Percentiles rank a stretch among this genome's conserved stretches.
Conservation (phyloP, 2,113 vertebrate genomes). For the Gulo gulo region DNA sequence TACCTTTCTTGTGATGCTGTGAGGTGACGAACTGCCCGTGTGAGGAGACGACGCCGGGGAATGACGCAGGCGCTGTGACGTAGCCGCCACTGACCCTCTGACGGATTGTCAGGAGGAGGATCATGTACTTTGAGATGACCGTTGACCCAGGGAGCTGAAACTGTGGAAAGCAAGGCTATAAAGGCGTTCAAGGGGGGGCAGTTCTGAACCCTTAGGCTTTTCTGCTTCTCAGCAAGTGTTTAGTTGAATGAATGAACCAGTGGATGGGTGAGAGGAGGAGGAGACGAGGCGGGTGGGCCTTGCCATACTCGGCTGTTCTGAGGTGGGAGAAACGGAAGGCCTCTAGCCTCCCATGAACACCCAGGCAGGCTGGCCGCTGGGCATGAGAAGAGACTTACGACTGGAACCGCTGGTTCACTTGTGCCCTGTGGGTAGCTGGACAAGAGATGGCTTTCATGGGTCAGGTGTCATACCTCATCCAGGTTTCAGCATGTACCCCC, state of each 20-base stretch:
- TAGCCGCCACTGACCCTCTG: neutral
- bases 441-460: neutral
- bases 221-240: neutral
- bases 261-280: neutral
- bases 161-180: neutral
- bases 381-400: neutral
- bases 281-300: fast-evolving
- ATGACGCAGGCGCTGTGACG: neutral
- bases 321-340: neutral
- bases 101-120: neutral
- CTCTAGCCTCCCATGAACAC: neutral
- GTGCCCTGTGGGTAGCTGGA: too few relatives aligned
- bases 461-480: too few relatives aligned
- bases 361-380: neutral
- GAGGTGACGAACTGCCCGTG: fast-evolving
- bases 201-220: neutral
- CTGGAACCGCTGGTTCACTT: fast-evolving
- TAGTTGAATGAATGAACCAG: neutral
- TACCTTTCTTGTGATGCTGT: neutral
- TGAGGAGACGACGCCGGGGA: neutral
- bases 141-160: neutral
- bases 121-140: neutral
- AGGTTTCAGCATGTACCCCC: neutral
- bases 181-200: neutral
- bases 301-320: neutral